phyloP scores from a whole-genome alignment of 1,140 invertebrate genomes.

The Drosophila tani region DNA sequence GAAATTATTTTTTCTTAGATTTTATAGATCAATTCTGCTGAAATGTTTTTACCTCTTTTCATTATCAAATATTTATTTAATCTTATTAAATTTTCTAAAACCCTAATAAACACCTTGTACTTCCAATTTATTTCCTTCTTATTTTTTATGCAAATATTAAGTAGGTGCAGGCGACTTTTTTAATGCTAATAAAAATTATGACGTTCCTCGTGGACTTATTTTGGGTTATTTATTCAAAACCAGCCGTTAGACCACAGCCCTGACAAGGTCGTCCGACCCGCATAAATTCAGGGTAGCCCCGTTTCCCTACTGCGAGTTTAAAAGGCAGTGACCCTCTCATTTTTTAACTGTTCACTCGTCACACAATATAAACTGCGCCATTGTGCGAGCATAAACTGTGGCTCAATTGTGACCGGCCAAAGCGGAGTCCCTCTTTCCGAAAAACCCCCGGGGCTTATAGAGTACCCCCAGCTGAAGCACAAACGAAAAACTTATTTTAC shows the following conservation, averaged over 20 bases:
- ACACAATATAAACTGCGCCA: constrained; percentile 67
- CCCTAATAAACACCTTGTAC: not conserved
- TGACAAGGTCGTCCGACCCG: constrained; percentile 22
- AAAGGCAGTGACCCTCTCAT: not conserved
- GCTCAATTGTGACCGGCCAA: constrained; percentile 65
- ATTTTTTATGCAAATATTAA: constrained; percentile 10
- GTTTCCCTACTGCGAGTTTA: not conserved
- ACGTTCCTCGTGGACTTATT: not conserved
- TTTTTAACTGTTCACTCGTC: constrained; percentile 53
- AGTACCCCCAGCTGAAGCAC: constrained; percentile 7
- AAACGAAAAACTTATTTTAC: constrained; percentile 46
- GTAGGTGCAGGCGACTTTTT: not conserved
- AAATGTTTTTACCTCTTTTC: not conserved
- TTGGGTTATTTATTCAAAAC: constrained; percentile 15
- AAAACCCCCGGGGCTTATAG: constrained; percentile 9
- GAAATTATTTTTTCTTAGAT: too few species aligned
- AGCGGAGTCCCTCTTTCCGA: constrained; percentile 16
- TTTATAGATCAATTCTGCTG: too few species aligned
- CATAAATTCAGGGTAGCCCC: constrained; percentile 20
- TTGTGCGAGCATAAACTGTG: constrained; percentile 69
- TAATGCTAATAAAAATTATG: constrained; percentile 10
- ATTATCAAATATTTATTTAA: not conserved
- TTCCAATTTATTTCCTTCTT: not conserved
- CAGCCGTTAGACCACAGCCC: not conserved
- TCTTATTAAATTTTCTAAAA: not conserved